Evolutionary conservation across 2,797 vertebrate genomes (phyloP), one percentile per base, ranked within the genome.

Genomic region (Spinibarbus caldwelli): DNA sequence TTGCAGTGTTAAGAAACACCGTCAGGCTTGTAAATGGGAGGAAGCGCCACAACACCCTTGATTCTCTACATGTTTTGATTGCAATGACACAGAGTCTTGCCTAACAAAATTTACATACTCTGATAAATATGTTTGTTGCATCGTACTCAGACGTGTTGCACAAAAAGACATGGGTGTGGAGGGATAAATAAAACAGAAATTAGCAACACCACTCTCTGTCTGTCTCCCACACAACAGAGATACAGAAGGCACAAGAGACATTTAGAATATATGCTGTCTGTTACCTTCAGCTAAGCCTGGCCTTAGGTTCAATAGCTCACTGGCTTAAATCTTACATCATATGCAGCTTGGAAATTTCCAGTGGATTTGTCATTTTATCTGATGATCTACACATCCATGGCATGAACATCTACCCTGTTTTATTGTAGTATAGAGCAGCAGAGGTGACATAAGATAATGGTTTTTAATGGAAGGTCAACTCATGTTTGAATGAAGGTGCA

Each of bases 1-100:
- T 94, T 95, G 92, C 79, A 83, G 86, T 52, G 83, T 91, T 91
- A 93, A 90, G 92, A 90, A 93, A 93, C 92, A 92, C 91, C 91
- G 93, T 95, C 93, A 94, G 91, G 87, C 84, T 87, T 90, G 87
- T 89, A 36, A 71, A 71, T 77, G 77, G 47, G 21, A 71, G 36
- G 66, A 78, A 41, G 17, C 38, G 78, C 57, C 77, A 59, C 29
- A 59, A 62, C 82, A 36, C 29, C 82, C 54, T 43, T 45, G 43
- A 83, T 45, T 88, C 76, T 54, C 9, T 21, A n/a, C 72, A 12
- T 81, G 79, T 76, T 76, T 84, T 79, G 68, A 77, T 43, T 38
- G 21, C 71, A 82, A 62, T 78, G 75, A 72, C 68, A 43, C 67
- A 54, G 26, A 76, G 43, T 9, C 78, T 47, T 80, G 17, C 29